phyloP scores from a whole-genome alignment of 2,113 vertebrate genomes.

The Phyllopteryx taeniolatus region DNA sequence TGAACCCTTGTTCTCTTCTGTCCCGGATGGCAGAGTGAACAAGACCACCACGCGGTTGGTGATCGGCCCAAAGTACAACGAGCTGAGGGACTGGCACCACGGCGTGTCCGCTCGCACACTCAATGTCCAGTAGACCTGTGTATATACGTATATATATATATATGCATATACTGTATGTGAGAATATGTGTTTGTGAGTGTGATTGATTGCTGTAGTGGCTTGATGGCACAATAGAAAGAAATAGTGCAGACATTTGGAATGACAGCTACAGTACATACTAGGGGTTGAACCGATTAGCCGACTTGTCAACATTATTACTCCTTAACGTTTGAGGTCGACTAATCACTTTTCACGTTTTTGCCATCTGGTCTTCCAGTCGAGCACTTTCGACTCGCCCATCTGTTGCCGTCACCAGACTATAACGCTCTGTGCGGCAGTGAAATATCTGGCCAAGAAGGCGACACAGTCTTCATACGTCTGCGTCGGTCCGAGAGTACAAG shows the following conservation, averaged over 20 bases:
- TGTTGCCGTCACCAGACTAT: too few species aligned
- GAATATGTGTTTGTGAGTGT: conserved; percentile 2
- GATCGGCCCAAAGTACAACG: conserved; percentile 91
- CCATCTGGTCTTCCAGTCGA: background rate
- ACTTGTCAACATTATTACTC: too few species aligned
- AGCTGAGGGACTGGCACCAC: conserved; percentile 98
- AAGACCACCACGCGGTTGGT: conserved; percentile 83
- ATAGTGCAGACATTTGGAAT: conserved; percentile 5
- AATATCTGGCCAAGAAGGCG: too few species aligned
- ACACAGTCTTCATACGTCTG: too few species aligned
- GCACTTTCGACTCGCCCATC: too few species aligned
- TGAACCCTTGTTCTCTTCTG: conserved; percentile 26
- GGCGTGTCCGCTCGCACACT: conserved; percentile 96
- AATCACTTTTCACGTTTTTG: background rate
- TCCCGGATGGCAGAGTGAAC: conserved; percentile 78
- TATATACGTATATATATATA: conserved; percentile 5
- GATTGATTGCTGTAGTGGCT: conserved; percentile 13
- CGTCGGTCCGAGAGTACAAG: too few species aligned
- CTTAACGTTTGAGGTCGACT: background rate
- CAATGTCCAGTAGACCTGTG: conserved; percentile 86
- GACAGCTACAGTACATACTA: background rate
- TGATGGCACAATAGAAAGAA: conserved; percentile 20
- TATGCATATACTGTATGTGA: conserved; percentile 4
- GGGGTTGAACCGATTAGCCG: too few species aligned
- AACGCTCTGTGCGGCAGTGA: too few species aligned